These are phyloP conservation scores for Callinectes sapidus DNA, from an alignment of 2,888 invertebrate species.

Conservation along the genomic window DNA sequence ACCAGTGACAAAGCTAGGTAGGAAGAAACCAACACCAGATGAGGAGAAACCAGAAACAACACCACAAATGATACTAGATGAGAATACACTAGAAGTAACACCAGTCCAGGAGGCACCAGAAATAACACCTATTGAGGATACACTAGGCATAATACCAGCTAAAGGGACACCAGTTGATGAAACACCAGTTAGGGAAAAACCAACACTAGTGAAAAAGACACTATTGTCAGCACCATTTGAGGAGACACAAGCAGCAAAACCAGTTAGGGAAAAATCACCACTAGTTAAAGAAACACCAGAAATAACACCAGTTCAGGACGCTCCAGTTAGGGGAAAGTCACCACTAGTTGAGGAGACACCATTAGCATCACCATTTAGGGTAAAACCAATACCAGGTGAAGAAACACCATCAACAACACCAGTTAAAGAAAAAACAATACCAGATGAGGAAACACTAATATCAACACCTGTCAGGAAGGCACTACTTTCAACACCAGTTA, in stretches of 20 bases:
- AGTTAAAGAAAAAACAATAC: background rate
- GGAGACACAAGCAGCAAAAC: background rate
- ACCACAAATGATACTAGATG: background rate
- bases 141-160: background rate
- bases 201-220: background rate
- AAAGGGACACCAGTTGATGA: background rate
- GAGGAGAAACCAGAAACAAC: background rate
- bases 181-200: background rate
- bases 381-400: background rate
- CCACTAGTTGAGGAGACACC: background rate
- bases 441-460: background rate
- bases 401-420: background rate
- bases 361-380: background rate
- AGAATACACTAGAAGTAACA: conserved; percentile 22
- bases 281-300: background rate
- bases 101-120: background rate
- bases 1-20: background rate
- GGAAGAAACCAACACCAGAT: conserved; percentile 23
- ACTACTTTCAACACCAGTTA: background rate
- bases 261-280: background rate
- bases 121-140: background rate
- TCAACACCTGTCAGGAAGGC: background rate
- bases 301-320: conserved; percentile 21
- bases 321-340: background rate
- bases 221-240: background rate